These are phyloP conservation scores for Selene dorsalis DNA, from an alignment of 2,797 vertebrate species.

Conservation along the genomic window DNA sequence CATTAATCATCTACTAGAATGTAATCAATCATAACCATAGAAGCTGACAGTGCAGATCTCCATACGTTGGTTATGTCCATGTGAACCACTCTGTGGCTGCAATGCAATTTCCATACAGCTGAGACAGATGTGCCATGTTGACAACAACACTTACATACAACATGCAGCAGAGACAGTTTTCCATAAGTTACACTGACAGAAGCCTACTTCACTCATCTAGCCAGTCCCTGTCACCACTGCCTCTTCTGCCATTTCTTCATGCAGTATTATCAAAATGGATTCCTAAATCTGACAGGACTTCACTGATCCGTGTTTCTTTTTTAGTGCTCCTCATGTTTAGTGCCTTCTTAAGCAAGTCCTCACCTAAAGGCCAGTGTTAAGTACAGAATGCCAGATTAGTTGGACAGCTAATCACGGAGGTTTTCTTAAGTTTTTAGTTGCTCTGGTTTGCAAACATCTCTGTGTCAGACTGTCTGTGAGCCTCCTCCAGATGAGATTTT, in stretches of 20 bases:
- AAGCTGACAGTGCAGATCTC: slow-evolving; percentile 5
- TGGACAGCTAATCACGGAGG: too few relatives aligned
- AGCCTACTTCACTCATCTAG: not conserved
- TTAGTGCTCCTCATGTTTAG: not conserved
- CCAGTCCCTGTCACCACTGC: too few relatives aligned
- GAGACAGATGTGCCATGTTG: not conserved
- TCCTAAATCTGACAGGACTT: not conserved
- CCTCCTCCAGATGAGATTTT: too few relatives aligned
- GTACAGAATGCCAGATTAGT: not conserved
- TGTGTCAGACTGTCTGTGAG: too few relatives aligned
- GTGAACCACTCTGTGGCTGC: not conserved
- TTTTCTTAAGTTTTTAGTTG: too few relatives aligned
- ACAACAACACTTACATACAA: not conserved
- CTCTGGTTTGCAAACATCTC: too few relatives aligned
- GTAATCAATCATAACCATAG: slow-evolving; percentile 13
- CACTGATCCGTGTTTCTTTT: not conserved
- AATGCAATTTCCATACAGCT: not conserved
- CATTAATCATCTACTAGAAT: slow-evolving; percentile 6
- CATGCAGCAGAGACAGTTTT: not conserved
- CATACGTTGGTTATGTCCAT: not conserved
- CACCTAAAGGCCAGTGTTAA: not conserved
- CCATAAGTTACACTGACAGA: not conserved
- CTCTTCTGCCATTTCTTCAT: not conserved
- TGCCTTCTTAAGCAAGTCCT: not conserved
- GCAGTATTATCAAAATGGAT: too few relatives aligned